Evolutionary conservation across 2,888 invertebrate species (phyloP).

Genomic region (Gandaritis pyraliata): DNA sequence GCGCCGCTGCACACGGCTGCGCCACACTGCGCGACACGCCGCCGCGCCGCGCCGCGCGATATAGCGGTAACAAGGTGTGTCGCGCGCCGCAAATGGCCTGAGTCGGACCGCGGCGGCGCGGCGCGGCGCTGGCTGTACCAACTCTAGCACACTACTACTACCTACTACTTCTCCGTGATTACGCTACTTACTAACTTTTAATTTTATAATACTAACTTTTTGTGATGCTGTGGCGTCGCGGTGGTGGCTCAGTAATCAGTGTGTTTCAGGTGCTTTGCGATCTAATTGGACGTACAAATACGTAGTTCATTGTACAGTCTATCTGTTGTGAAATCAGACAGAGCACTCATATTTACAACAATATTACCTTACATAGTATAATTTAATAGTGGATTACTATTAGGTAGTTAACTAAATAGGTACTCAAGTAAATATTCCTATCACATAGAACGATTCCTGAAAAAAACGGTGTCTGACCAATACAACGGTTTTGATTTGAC

Average conservation of each 20-base stretch:
- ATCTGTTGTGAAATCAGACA: neutral
- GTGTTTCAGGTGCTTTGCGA: conserved; percentile 40
- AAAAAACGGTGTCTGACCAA: too few species aligned
- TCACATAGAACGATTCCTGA: too few species aligned
- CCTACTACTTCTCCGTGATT: conserved; percentile 7
- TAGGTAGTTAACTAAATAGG: too few species aligned
- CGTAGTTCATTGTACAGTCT: conserved; percentile 38
- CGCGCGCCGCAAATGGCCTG: conserved; percentile 54
- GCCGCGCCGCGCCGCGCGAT: conserved; percentile 49
- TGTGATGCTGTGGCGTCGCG: conserved; percentile 12
- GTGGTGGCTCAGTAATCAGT: conserved; percentile 6
- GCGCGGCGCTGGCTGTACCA: conserved; percentile 35
- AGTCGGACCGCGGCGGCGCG: conserved; percentile 49
- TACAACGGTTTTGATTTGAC: too few species aligned
- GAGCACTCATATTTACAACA: neutral
- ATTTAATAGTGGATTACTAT: too few species aligned
- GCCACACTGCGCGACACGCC: conserved; percentile 33
- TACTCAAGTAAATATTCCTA: too few species aligned
- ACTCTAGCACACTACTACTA: conserved; percentile 16
- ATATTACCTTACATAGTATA: too few species aligned
- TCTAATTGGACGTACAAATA: conserved; percentile 48
- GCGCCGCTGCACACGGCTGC: conserved; percentile 38
- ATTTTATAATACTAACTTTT: conserved; percentile 8
- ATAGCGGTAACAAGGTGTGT: conserved; percentile 62
- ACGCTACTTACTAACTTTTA: conserved; percentile 9